Conservation (phyloP, 2,888 invertebrate genomes). For the Drosophila antonietae region DNA sequence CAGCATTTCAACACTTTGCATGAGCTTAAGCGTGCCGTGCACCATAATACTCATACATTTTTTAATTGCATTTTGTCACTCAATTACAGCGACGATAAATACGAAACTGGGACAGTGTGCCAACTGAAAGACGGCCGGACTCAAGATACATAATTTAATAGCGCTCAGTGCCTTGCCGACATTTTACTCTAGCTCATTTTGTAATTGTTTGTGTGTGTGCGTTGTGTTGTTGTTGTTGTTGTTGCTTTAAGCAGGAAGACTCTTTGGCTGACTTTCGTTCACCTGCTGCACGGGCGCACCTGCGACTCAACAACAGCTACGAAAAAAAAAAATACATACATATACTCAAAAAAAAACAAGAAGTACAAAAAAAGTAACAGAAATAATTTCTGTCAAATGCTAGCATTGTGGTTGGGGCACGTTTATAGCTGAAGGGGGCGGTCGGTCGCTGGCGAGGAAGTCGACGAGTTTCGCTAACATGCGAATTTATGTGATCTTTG, state of each 20-base stretch:
- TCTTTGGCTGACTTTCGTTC: conserved; percentile 56
- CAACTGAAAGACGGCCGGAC: conserved; percentile 53
- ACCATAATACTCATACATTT: conserved; percentile 40
- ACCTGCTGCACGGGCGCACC: conserved; percentile 58
- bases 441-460: conserved; percentile 24
- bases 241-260: conserved; percentile 67
- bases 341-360: conserved; percentile 16
- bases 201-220: conserved; percentile 8
- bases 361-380: conserved; percentile 23
- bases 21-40: conserved; percentile 3
- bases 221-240: conserved; percentile 6
- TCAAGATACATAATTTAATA: conserved; percentile 43
- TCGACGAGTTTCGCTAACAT: conserved; percentile 48
- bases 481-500: conserved; percentile 64
- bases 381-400: conserved; percentile 63
- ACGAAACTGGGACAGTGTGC: conserved; percentile 77
- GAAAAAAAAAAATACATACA: not conserved
- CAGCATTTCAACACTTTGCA: conserved; percentile 39
- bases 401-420: conserved; percentile 39
- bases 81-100: conserved; percentile 62
- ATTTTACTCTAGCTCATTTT: conserved; percentile 19
- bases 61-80: conserved; percentile 79
- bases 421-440: conserved; percentile 7
- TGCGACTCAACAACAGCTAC: conserved; percentile 25
- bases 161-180: conserved; percentile 14